Percentiles rank a stretch among this genome's conserved stretches.
Evolutionary conservation across 2,113 vertebrate species (phyloP).

Genomic region (Oxygymnocypris stewartii): DNA sequence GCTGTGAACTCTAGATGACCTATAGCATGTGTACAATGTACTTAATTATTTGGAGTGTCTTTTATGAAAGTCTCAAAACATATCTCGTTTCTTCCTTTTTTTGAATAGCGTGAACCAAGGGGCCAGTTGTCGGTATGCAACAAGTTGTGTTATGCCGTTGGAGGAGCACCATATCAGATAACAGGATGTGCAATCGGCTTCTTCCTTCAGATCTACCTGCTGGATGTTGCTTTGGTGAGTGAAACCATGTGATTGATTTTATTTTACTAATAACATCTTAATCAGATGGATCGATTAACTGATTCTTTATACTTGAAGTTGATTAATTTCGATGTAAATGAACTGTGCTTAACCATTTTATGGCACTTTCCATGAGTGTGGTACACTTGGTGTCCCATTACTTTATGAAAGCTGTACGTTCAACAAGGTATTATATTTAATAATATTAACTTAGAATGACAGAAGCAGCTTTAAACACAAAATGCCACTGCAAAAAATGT

Average conservation of each 20-base stretch:
- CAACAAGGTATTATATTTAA: not conserved
- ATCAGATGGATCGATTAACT: not conserved
- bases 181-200: constrained; percentile 94
- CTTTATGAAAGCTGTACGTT: not conserved
- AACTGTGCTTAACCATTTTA: not conserved
- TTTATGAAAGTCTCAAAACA: not conserved
- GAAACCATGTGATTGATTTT: constrained; percentile 51
- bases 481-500: not conserved
- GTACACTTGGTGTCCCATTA: not conserved
- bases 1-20: not conserved
- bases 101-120: constrained; percentile 70
- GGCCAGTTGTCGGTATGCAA: constrained; percentile 84
- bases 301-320: not conserved
- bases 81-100: not conserved
- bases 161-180: constrained; percentile 95
- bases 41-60: not conserved
- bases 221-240: constrained; percentile 92
- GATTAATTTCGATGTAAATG: not conserved
- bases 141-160: constrained; percentile 92
- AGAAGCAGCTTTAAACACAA: not conserved
- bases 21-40: not conserved
- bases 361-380: not conserved
- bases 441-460: not conserved
- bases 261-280: constrained; percentile 51
- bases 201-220: constrained; percentile 93